Conservation (phyloP, 2,888 invertebrate species). For the Aphodius sticticus region DNA sequence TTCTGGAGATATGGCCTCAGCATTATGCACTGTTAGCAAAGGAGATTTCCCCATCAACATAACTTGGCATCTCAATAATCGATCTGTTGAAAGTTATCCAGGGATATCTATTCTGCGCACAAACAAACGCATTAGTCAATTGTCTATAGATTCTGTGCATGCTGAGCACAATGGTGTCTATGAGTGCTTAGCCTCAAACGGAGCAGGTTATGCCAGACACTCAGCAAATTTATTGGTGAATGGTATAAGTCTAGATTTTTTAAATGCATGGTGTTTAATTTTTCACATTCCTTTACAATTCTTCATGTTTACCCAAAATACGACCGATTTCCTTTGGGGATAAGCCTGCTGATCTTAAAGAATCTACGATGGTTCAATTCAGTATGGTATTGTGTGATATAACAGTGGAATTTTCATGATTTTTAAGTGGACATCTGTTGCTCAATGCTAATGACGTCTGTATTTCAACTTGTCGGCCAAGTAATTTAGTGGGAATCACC, state of each 20-base stretch:
- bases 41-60: constrained; percentile 75
- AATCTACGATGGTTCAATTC: too few relatives aligned
- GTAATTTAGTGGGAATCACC: too few relatives aligned
- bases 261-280: too few relatives aligned
- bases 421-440: too few relatives aligned
- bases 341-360: too few relatives aligned
- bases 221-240: constrained; percentile 60
- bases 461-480: too few relatives aligned
- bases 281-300: too few relatives aligned
- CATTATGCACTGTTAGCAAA: constrained; percentile 73
- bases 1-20: constrained; percentile 74
- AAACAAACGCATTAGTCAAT: constrained; percentile 14
- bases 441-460: too few relatives aligned
- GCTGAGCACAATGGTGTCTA: constrained; percentile 71
- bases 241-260: constrained; percentile 52
- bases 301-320: too few relatives aligned
- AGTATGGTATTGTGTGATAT: too few relatives aligned
- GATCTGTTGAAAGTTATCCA: background rate
- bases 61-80: constrained; percentile 66
- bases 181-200: constrained; percentile 70
- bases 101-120: constrained; percentile 6
- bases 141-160: constrained; percentile 59
- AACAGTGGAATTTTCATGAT: too few relatives aligned
- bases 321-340: too few relatives aligned
- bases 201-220: constrained; percentile 55